Evolutionary conservation across 2,797 vertebrate species (phyloP).

Genomic region (Myripristis jacobus): DNA sequence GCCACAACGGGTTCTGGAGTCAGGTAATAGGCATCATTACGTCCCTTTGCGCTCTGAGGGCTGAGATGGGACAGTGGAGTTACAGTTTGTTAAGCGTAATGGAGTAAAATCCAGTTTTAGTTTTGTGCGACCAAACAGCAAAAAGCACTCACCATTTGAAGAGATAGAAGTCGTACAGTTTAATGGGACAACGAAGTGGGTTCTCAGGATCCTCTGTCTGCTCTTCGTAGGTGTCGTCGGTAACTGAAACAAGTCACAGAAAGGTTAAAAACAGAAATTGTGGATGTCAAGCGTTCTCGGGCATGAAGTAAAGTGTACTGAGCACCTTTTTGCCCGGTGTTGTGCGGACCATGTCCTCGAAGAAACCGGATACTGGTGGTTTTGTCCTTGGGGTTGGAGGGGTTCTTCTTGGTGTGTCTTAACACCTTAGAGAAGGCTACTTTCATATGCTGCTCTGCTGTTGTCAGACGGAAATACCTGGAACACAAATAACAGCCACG

Average conservation of each 20-base stretch:
- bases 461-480: conserved; percentile 96
- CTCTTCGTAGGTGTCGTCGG: conserved; percentile 98
- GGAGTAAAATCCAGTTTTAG: background rate
- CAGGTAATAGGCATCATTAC: conserved; percentile 99
- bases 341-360: conserved; percentile 91
- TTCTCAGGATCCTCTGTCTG: conserved; percentile 98
- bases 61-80: conserved; percentile 72
- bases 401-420: conserved; percentile 98
- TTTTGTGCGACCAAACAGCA: background rate
- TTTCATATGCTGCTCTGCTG: conserved; percentile 98
- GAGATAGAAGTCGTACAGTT: conserved; percentile 99
- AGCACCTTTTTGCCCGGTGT: conserved; percentile 94
- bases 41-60: conserved; percentile 98
- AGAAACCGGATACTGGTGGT: conserved; percentile 98
- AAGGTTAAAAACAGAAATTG: conserved; percentile 13
- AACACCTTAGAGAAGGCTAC: conserved; percentile 99
- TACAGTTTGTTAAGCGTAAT: background rate
- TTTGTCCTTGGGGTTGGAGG: conserved; percentile 97
- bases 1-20: conserved; percentile 99
- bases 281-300: background rate
- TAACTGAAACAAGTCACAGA: conserved; percentile 80
- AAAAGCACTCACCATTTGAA: conserved; percentile 95
- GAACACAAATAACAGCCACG: conserved; percentile 1
- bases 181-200: conserved; percentile 97
- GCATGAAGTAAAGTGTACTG: background rate